Percentiles rank a stretch among this genome's conserved stretches.
Evolutionary conservation across 2,797 vertebrate genomes (phyloP).

Genomic region (Xenentodon cancila): DNA sequence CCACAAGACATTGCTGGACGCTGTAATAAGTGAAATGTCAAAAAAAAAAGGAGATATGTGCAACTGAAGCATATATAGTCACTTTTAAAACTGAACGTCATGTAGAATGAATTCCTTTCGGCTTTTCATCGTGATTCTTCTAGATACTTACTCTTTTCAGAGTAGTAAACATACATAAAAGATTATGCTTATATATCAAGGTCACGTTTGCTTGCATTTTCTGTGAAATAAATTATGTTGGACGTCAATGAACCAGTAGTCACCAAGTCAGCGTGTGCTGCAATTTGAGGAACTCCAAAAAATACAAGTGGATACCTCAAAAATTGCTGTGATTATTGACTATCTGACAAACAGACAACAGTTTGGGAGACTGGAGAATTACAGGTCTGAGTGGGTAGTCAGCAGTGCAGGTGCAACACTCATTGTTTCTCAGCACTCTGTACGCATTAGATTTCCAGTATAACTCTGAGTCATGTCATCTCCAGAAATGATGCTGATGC

Average conservation of each 20-base stretch:
- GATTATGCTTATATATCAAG: constrained; percentile 55
- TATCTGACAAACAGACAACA: neutral
- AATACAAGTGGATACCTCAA: neutral
- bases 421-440: neutral
- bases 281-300: neutral
- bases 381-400: neutral
- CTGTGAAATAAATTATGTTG: constrained; percentile 28
- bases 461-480: neutral
- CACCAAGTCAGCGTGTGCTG: neutral
- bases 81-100: constrained; percentile 62
- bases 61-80: constrained; percentile 39
- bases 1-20: constrained; percentile 15
- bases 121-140: constrained; percentile 57
- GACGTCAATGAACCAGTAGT: constrained; percentile 28
- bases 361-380: neutral
- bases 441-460: neutral
- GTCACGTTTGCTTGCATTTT: constrained; percentile 23
- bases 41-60: constrained; percentile 3
- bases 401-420: neutral
- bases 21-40: constrained; percentile 24
- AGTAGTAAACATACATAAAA: constrained; percentile 63
- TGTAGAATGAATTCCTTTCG: constrained; percentile 42
- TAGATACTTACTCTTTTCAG: constrained; percentile 39
- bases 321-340: neutral
- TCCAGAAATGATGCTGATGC: neutral